Evolutionary conservation across 1,140 invertebrate species (phyloP).

Genomic region (Drosophila hydei): DNA sequence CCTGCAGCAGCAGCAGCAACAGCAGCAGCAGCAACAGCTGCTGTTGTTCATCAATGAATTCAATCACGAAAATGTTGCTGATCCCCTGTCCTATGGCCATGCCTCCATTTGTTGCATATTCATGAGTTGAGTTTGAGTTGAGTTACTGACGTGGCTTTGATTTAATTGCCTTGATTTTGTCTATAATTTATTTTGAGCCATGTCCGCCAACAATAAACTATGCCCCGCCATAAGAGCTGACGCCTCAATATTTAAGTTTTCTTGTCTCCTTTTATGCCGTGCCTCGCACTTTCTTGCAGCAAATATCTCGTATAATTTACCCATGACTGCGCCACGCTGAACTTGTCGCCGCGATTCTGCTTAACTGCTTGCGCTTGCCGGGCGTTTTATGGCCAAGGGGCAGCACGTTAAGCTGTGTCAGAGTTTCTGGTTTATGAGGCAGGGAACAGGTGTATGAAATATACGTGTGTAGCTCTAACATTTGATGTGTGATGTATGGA

Average conservation of each 20-base stretch:
- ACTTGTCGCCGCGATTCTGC: constrained; percentile 31
- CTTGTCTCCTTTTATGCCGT: neutral
- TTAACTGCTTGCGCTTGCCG: neutral
- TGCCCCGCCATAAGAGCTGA: constrained; percentile 12
- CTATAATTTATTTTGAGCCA: constrained; percentile 74
- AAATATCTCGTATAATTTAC: constrained; percentile 46
- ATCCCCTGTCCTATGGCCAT: constrained; percentile 34
- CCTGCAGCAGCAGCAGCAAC: neutral
- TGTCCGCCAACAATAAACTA: constrained; percentile 20
- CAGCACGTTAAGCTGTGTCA: neutral
- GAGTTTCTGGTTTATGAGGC: neutral
- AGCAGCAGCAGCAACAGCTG: constrained; percentile 7
- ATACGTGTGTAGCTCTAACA: neutral
- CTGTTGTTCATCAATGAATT: constrained; percentile 80
- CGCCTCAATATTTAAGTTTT: constrained; percentile 14
- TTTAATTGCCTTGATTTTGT: constrained; percentile 76
- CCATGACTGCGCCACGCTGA: constrained; percentile 30
- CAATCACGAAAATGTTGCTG: constrained; percentile 76
- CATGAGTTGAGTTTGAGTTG: constrained; percentile 58
- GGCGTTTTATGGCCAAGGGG: neutral
- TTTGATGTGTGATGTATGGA: neutral
- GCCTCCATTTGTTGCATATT: constrained; percentile 67
- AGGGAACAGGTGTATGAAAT: neutral
- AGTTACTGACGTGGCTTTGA: constrained; percentile 77
- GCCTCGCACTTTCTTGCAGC: constrained; percentile 19